Percentiles rank a stretch among this genome's conserved stretches.
These are phyloP conservation scores for Papilio dardanus DNA, from an alignment of 1,140 invertebrate genomes.

Conservation along the genomic window DNA sequence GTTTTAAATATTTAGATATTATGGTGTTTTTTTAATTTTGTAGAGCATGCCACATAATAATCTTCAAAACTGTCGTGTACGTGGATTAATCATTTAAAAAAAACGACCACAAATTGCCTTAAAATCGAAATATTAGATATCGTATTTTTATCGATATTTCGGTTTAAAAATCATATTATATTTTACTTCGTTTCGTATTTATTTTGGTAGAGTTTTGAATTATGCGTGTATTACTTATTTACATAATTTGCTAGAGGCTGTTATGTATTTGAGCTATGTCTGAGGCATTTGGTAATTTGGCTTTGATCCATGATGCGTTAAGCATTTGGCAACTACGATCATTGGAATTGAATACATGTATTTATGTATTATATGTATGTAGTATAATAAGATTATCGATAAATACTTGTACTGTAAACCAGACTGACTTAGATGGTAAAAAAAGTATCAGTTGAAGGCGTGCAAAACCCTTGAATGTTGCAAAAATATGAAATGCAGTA, in stretches of 20 bases:
- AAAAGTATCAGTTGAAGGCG: no score
- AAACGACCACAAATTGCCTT: no score
- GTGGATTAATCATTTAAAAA: no score
- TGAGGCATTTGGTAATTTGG: slow-evolving; percentile 5
- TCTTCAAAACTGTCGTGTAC: no score
- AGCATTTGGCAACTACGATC: neutral
- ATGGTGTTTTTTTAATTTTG: no score
- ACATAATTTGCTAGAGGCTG: neutral
- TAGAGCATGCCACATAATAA: no score
- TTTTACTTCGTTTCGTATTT: neutral
- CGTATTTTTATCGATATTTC: no score
- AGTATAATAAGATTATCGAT: neutral
- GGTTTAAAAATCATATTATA: neutral
- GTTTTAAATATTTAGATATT: no score
- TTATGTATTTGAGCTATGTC: neutral
- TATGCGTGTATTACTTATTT: neutral
- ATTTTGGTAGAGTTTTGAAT: neutral
- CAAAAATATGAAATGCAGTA: no score
- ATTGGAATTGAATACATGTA: slow-evolving; percentile 13
- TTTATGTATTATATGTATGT: neutral
- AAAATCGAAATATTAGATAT: neutral
- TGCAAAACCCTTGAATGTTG: no score
- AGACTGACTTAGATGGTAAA: neutral
- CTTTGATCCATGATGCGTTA: slow-evolving; percentile 2
- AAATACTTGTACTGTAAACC: neutral